Conservation (phyloP, 2,888 invertebrate species). For the Aphodius sticticus region DNA sequence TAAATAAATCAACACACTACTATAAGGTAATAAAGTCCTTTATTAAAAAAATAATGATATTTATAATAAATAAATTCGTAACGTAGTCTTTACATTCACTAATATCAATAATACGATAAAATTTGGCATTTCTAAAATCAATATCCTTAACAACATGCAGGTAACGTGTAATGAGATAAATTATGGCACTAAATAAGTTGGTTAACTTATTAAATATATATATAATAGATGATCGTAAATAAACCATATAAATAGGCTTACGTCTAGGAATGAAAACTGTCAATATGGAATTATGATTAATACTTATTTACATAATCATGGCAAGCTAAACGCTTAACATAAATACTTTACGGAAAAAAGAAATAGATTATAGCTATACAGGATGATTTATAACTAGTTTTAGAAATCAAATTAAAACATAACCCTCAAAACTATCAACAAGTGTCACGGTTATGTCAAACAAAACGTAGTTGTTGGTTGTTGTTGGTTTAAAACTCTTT, state of each 20-base stretch:
- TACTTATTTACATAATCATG: background rate
- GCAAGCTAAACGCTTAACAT: background rate
- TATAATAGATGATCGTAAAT: background rate
- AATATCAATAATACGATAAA: constrained; percentile 16
- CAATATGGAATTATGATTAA: background rate
- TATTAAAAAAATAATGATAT: constrained; percentile 10
- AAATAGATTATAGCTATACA: background rate
- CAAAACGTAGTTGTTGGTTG: no score
- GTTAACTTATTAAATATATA: background rate
- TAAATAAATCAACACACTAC: no score
- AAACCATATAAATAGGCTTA: background rate
- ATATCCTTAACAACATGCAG: background rate
- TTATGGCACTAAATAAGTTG: background rate
- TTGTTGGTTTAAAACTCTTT: no score
- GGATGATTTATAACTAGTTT: no score
- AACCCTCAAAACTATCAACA: no score
- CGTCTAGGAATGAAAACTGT: background rate
- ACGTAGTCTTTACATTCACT: background rate
- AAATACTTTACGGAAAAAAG: background rate
- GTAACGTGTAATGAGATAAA: background rate
- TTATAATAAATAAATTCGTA: constrained; percentile 14
- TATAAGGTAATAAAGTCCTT: background rate
- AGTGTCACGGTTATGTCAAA: no score
- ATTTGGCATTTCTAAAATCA: constrained; percentile 11
- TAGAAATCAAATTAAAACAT: no score